Percentiles rank a stretch among this genome's conserved stretches.
Evolutionary conservation across 2,797 vertebrate genomes (phyloP).

Genomic region (Halcyon leucocephala): DNA sequence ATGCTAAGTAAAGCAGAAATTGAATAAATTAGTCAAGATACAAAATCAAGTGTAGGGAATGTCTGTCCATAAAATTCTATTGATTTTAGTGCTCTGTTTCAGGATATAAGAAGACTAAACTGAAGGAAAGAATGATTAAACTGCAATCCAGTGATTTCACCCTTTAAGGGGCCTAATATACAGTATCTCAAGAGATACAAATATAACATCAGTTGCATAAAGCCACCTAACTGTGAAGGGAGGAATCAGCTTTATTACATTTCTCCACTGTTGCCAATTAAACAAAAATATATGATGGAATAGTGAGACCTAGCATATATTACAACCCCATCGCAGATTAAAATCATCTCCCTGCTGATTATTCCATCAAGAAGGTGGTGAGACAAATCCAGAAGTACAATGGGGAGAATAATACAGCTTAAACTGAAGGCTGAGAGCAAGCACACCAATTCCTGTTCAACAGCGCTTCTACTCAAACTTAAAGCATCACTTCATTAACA

Average conservation of each 20-base stretch:
- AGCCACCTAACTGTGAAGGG: not conserved
- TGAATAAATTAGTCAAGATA: not conserved
- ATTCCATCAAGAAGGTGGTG: not conserved
- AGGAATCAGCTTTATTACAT: not conserved
- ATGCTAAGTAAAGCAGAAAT: not conserved
- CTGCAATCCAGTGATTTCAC: not conserved
- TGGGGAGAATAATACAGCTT: not conserved
- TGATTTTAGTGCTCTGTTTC: not conserved
- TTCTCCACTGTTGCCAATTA: not conserved
- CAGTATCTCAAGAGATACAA: not conserved
- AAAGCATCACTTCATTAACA: not conserved
- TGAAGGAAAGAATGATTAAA: not conserved
- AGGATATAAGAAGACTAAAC: not conserved
- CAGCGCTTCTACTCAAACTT: not conserved
- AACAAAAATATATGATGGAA: not conserved
- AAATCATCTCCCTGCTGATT: not conserved
- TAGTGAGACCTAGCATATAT: not conserved
- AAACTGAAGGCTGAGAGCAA: not conserved
- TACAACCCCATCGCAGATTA: not conserved
- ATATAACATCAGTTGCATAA: not conserved
- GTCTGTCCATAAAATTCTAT: not conserved
- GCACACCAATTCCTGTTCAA: not conserved
- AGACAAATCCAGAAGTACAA: constrained; percentile 2
- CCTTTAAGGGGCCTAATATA: not conserved
- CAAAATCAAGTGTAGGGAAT: not conserved